phyloP scores from a whole-genome alignment of 2,888 invertebrate species.

The Megastigmus dorsalis region DNA sequence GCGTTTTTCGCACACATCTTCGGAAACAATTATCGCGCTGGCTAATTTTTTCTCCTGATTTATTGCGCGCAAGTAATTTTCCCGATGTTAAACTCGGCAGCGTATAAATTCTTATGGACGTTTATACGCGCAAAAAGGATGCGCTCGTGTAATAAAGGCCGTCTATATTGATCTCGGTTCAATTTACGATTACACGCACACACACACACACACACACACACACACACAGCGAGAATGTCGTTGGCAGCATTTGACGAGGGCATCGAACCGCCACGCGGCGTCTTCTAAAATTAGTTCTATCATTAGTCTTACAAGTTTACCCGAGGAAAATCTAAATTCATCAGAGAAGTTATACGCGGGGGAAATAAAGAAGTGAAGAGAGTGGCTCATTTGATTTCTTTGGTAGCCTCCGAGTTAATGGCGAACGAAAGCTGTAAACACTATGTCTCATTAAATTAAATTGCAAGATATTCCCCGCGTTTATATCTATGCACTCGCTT shows the following conservation, averaged over 20 bases:
- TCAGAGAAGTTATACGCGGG: no score
- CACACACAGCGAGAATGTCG: neutral
- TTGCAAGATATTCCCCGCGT: neutral
- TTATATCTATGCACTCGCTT: neutral
- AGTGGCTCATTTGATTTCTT: no score
- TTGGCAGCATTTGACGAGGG: neutral
- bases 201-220: no score
- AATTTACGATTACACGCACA: slow-evolving; percentile 24
- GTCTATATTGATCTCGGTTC: neutral
- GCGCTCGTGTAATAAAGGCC: neutral
- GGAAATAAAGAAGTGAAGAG: no score
- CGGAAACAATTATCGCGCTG: neutral
- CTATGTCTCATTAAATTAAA: neutral
- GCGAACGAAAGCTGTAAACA: neutral
- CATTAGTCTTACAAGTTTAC: slow-evolving; percentile 11
- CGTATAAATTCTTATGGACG: neutral
- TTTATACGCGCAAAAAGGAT: neutral
- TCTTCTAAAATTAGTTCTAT: slow-evolving; percentile 21
- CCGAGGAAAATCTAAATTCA: no score
- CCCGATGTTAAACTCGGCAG: neutral
- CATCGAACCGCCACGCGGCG: slow-evolving; percentile 1
- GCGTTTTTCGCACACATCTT: neutral
- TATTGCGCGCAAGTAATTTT: neutral
- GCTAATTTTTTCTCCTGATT: neutral
- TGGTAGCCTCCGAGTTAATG: no score